Conservation (phyloP, 2,797 vertebrate species). For the Alectoris magna region DNA sequence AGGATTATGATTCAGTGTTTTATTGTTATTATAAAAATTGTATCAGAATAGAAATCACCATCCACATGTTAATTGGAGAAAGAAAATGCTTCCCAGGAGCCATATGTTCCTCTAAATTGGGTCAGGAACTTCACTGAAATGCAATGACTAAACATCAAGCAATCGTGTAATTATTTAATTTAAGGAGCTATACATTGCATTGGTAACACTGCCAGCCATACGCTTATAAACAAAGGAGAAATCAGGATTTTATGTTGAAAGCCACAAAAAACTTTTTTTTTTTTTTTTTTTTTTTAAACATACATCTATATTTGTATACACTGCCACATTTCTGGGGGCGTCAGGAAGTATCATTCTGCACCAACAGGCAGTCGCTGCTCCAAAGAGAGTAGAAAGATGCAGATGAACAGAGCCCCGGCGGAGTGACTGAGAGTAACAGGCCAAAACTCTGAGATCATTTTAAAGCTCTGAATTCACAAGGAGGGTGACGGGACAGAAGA, state of each 20-base stretch:
- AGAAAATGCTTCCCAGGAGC: not conserved
- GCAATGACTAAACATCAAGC: not conserved
- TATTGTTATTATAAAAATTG: not conserved
- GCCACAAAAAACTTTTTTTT: not conserved
- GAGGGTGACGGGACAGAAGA: not conserved
- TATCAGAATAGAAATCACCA: not conserved
- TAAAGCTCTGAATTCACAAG: not conserved
- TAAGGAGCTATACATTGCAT: not conserved
- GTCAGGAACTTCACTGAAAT: not conserved
- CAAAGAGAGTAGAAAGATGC: not conserved
- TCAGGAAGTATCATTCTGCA: not conserved
- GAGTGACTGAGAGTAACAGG: not conserved
- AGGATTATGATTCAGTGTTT: not conserved
- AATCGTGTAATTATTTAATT: not conserved
- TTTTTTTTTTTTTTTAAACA: not conserved
- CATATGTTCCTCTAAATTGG: not conserved
- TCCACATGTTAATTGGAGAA: not conserved
- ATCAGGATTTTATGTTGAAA: not conserved
- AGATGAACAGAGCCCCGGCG: accelerated
- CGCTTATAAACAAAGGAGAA: not conserved
- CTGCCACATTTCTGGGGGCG: not conserved
- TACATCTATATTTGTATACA: not conserved
- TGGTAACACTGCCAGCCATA: not conserved
- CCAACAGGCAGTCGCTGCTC: not conserved
- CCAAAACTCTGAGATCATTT: not conserved